These are phyloP conservation scores for Harlomillsia oculata DNA, from an alignment of 1,140 invertebrate genomes.

Conservation along the genomic window DNA sequence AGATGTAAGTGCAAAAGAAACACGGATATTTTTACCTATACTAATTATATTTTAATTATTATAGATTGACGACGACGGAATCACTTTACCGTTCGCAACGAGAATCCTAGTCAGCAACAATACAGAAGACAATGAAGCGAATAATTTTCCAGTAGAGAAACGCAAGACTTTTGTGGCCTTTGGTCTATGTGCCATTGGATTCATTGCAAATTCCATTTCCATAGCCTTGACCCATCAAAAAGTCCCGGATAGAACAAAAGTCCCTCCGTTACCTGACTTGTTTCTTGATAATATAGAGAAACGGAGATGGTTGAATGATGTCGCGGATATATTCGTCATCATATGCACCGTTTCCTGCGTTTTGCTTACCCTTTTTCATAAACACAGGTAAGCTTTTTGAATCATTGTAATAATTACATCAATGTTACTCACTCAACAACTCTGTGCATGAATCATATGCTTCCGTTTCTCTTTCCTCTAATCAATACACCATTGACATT, in stretches of 20 bases:
- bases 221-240: slow-evolving; percentile 40
- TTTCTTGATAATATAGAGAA: slow-evolving; percentile 38
- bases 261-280: slow-evolving; percentile 39
- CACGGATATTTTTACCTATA: no score
- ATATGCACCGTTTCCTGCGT: slow-evolving; percentile 15
- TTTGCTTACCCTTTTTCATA: slow-evolving; percentile 9
- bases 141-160: slow-evolving; percentile 36
- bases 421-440: no score
- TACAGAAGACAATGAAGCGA: neutral
- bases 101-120: no score
- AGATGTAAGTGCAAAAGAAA: no score
- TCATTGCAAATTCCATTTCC: slow-evolving; percentile 37
- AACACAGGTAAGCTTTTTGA: slow-evolving; percentile 13
- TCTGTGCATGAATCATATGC: no score
- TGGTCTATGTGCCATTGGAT: slow-evolving; percentile 34
- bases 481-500: no score
- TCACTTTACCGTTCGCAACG: no score
- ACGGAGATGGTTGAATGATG: slow-evolving; percentile 36
- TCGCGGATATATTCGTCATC: slow-evolving; percentile 41
- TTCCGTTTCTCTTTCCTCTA: no score
- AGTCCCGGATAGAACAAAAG: slow-evolving; percentile 36
- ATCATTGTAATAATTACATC: neutral
- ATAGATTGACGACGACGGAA: no score
- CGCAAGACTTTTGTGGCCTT: slow-evolving; percentile 38
- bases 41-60: no score